Percentiles rank a stretch among this genome's conserved stretches.
phyloP scores from a whole-genome alignment of 1,140 invertebrate species.

The Drosophila gunungcola region DNA sequence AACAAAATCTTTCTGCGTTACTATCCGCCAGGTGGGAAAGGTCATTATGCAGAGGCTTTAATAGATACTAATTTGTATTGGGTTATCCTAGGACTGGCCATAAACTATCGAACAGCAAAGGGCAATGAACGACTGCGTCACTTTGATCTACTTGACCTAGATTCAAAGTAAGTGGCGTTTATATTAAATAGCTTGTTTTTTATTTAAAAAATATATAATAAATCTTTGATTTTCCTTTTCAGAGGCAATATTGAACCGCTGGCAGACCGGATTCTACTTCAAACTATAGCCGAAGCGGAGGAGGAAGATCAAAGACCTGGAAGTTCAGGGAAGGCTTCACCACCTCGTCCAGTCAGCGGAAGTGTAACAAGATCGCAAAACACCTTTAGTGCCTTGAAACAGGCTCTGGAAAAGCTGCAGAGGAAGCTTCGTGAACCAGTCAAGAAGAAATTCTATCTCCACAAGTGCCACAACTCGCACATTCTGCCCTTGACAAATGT shows the following conservation, averaged over 20 bases:
- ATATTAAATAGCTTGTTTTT: no score
- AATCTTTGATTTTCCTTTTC: not conserved
- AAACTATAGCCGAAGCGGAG: conserved; percentile 48
- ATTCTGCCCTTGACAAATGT: conserved; percentile 92
- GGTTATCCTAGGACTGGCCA: conserved; percentile 60
- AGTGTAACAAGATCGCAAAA: conserved; percentile 47
- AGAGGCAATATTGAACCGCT: conserved; percentile 62
- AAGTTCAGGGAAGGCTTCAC: not conserved
- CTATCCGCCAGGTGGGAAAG: conserved; percentile 87
- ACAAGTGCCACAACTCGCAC: conserved; percentile 90
- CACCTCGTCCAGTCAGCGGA: conserved; percentile 21
- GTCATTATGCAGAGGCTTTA: not conserved
- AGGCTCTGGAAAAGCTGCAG: conserved; percentile 86
- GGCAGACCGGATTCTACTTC: conserved; percentile 54
- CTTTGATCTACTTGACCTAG: conserved; percentile 88
- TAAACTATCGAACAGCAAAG: conserved; percentile 84
- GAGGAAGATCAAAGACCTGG: conserved; percentile 17
- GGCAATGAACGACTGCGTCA: conserved; percentile 85
- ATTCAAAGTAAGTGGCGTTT: conserved; percentile 84
- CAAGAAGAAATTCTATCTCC: conserved; percentile 88
- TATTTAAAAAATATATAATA: no score
- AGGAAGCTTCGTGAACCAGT: conserved; percentile 85
- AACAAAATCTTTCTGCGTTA: conserved; percentile 89
- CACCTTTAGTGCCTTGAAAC: conserved; percentile 78
- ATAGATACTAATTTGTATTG: not conserved